These are phyloP conservation scores for Caenorhabditis auriculariae DNA, from an alignment of 2,888 invertebrate genomes.

Conservation along the genomic window DNA sequence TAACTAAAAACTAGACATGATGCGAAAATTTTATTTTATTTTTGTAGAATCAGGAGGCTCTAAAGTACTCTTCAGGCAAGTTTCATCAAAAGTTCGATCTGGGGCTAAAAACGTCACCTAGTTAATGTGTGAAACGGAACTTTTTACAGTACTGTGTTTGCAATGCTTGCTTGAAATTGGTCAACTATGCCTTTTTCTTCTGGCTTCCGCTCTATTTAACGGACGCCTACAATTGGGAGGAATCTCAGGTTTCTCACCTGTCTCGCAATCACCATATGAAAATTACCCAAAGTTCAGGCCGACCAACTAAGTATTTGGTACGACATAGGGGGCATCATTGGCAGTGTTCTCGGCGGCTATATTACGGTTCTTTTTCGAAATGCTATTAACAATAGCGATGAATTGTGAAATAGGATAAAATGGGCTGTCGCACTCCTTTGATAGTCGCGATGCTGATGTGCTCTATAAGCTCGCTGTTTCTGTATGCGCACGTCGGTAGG, in stretches of 20 bases:
- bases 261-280: no score
- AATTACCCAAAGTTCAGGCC: slow-evolving; percentile 56
- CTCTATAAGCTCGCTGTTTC: slow-evolving; percentile 51
- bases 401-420: slow-evolving; percentile 42
- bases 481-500: slow-evolving; percentile 48
- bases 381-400: not conserved
- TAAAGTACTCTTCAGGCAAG: no score
- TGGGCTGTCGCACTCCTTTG: slow-evolving; percentile 58
- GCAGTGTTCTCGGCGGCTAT: slow-evolving; percentile 61
- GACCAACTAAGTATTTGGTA: slow-evolving; percentile 68
- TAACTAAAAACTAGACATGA: no score
- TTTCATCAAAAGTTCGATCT: no score
- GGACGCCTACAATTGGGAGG: slow-evolving; percentile 50
- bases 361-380: slow-evolving; percentile 41
- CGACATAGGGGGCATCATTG: slow-evolving; percentile 68
- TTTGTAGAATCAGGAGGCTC: no score
- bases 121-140: no score
- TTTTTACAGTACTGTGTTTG: slow-evolving; percentile 67
- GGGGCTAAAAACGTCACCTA: no score
- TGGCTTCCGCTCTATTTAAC: slow-evolving; percentile 68
- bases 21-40: no score
- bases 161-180: slow-evolving; percentile 68
- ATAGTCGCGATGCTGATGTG: slow-evolving; percentile 56
- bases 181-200: slow-evolving; percentile 69
- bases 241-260: slow-evolving; percentile 13